Evolutionary conservation across 2,797 vertebrate genomes (phyloP).

Genomic region (Chromobotia macracanthus): DNA sequence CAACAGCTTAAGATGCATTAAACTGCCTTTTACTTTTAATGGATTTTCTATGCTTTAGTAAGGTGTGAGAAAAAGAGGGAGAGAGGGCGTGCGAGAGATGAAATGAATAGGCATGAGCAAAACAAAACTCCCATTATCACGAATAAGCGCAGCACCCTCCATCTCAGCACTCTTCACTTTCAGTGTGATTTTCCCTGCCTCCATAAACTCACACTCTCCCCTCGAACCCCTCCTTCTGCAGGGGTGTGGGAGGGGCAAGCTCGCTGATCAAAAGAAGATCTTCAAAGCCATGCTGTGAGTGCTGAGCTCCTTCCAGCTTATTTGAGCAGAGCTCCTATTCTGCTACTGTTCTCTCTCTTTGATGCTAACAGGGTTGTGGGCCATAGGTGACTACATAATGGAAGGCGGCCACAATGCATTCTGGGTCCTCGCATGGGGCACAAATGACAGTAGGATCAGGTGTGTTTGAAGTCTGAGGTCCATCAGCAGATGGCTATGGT

Average conservation of each 20-base stretch:
- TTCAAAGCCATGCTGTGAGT: constrained; percentile 74
- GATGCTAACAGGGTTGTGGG: constrained; percentile 67
- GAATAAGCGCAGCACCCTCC: constrained; percentile 32
- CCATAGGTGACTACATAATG: constrained; percentile 74
- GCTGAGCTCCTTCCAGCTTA: constrained; percentile 66
- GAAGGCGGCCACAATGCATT: constrained; percentile 62
- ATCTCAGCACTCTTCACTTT: constrained; percentile 42
- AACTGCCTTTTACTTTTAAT: constrained; percentile 17
- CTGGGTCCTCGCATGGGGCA: constrained; percentile 31
- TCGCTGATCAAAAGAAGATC: constrained; percentile 77
- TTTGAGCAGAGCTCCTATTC: constrained; percentile 65
- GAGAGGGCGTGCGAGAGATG: constrained; percentile 25
- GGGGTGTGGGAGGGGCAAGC: constrained; percentile 63
- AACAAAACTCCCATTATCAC: constrained; percentile 54
- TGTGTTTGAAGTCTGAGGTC: constrained; percentile 44
- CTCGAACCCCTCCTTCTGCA: constrained; percentile 62
- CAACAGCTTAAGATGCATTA: constrained; percentile 34
- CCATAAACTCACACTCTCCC: constrained; percentile 29
- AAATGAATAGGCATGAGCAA: constrained; percentile 52
- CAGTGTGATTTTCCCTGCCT: constrained; percentile 26
- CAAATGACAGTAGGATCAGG: constrained; percentile 36
- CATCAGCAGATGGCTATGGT: constrained; percentile 35
- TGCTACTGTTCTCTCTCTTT: constrained; percentile 59
- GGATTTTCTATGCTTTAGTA: constrained; percentile 23
- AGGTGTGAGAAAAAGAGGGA: constrained; percentile 34